Evolutionary conservation across 2,888 invertebrate species (phyloP).

Genomic region (Trissoscelio sp.): DNA sequence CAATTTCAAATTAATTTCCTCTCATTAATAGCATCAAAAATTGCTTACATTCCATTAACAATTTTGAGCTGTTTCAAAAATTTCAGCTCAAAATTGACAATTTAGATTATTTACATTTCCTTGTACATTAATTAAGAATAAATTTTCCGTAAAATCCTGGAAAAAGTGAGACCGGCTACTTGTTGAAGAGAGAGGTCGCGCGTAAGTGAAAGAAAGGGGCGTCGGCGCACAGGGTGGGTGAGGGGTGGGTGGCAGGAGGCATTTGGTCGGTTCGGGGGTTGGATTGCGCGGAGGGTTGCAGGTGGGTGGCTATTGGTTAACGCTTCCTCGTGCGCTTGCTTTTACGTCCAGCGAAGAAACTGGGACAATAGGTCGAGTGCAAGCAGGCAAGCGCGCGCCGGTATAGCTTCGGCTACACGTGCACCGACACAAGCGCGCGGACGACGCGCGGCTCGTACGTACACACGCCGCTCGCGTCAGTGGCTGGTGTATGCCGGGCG

Average conservation of each 20-base stretch:
- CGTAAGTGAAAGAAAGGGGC: slow-evolving; percentile 41
- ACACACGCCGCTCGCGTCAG: slow-evolving; percentile 32
- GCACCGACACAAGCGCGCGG: slow-evolving; percentile 75
- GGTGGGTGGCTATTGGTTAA: slow-evolving; percentile 60
- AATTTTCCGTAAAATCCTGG: too few relatives aligned
- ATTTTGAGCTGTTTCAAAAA: too few relatives aligned
- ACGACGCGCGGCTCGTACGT: slow-evolving; percentile 64
- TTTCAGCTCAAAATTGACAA: too few relatives aligned
- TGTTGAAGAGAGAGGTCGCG: slow-evolving; percentile 70
- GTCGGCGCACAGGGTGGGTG: too few relatives aligned
- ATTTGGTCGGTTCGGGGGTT: slow-evolving; percentile 16
- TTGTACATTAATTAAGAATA: too few relatives aligned
- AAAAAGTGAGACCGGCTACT: slow-evolving; percentile 67
- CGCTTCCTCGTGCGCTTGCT: slow-evolving; percentile 69
- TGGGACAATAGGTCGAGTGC: slow-evolving; percentile 82
- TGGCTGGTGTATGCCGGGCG: slow-evolving; percentile 56
- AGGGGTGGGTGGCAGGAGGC: slow-evolving; percentile 15
- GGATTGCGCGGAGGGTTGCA: slow-evolving; percentile 56
- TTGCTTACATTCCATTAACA: too few relatives aligned
- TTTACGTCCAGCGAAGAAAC: slow-evolving; percentile 76
- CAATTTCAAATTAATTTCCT: too few relatives aligned
- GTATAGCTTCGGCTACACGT: slow-evolving; percentile 75
- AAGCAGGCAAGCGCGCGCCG: slow-evolving; percentile 72
- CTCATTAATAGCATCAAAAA: too few relatives aligned
- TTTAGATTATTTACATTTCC: too few relatives aligned